Evolutionary conservation across 1,140 invertebrate genomes (phyloP).

Genomic region (Galendromus occidentalis): DNA sequence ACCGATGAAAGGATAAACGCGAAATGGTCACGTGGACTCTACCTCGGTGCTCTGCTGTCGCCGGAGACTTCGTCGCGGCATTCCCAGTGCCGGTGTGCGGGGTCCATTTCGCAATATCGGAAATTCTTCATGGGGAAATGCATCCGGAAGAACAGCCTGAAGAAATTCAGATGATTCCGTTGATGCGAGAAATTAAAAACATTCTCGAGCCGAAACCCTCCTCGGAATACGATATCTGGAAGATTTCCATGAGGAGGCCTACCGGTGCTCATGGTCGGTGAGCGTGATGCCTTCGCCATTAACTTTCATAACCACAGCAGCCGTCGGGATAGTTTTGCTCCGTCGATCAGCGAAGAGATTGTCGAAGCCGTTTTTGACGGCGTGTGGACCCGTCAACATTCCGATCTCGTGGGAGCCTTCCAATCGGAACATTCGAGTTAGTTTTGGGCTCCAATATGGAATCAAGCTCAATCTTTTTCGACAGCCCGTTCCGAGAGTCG

Average conservation of each 20-base stretch:
- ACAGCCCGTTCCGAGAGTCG: no score
- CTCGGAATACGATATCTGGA: no score
- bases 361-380: not conserved
- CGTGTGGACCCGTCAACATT: not conserved
- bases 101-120: not conserved
- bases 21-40: no score
- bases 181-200: not conserved
- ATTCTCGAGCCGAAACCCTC: no score
- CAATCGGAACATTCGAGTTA: not conserved
- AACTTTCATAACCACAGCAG: conserved; percentile 1
- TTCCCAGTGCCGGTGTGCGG: not conserved
- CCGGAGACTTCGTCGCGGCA: not conserved
- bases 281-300: not conserved
- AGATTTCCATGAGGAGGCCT: no score
- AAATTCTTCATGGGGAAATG: conserved; percentile 11
- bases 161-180: not conserved
- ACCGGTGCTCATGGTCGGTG: not conserved
- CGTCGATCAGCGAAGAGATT: not conserved
- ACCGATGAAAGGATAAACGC: no score
- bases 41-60: not conserved
- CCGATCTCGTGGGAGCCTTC: conserved; percentile 7
- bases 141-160: conserved; percentile 3
- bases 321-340: not conserved
- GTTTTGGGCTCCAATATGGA: no score
- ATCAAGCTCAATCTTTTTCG: no score